Percentiles rank a stretch among this genome's conserved stretches.
phyloP scores from a whole-genome alignment of 2,113 vertebrate genomes.

The Phyllopteryx taeniolatus region DNA sequence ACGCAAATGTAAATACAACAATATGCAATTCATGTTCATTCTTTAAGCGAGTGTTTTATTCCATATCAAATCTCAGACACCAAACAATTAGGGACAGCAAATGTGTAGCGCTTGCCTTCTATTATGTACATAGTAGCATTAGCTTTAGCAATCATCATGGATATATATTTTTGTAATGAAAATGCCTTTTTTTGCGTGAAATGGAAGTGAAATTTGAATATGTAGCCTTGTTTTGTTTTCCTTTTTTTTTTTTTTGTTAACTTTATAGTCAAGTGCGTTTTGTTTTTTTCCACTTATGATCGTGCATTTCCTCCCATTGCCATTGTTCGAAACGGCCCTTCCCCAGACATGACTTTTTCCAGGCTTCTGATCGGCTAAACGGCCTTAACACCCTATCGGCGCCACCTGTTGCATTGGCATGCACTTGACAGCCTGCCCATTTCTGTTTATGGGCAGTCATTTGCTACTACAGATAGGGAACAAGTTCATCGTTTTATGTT shows the following conservation, averaged over 20 bases:
- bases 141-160: neutral
- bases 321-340: neutral
- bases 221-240: too few relatives aligned
- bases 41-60: neutral
- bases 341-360: neutral
- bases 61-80: neutral
- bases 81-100: neutral
- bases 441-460: neutral
- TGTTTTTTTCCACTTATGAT: neutral
- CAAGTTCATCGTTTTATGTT: too few relatives aligned
- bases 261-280: too few relatives aligned
- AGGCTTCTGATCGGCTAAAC: neutral
- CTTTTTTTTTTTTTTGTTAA: neutral
- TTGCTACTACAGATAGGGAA: neutral
- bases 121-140: neutral
- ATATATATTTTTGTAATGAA: too few relatives aligned
- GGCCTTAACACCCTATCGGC: neutral
- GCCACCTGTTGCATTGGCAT: neutral
- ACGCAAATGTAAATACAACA: neutral
- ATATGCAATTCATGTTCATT: neutral
- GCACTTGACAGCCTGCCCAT: neutral
- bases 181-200: too few relatives aligned
- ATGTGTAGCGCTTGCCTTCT: neutral
- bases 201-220: too few relatives aligned
- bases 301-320: neutral